Base-by-base conservation (phyloP, 2,113 vertebrate genomes). In the Rallus limicola region DNA sequence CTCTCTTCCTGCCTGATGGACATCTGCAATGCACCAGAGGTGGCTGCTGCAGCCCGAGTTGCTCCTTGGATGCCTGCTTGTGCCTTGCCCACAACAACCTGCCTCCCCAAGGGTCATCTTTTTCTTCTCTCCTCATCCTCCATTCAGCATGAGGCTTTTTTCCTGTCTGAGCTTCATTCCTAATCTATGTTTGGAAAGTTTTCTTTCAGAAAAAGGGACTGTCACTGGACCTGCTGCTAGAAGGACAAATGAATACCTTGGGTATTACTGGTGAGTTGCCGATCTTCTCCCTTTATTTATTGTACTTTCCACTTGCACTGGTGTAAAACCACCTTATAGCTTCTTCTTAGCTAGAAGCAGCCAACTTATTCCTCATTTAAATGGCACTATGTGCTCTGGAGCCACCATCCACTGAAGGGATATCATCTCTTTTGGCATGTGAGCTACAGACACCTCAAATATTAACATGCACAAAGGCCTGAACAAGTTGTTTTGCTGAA, bases 401-500 rank as follows among this genome's bases (percentile, higher is more conserved):
- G 70, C 40, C 29, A 31, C 28, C 5, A 19, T 26, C 59, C 24
- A 6, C 14, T 5, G 11, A 9, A 60, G 28, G 28, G 16, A 53
- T 36, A 3, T 33, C 5, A 4, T n/a, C 21, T 59, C 36, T 28
- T 79, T 53, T 44, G 40, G 18, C 50, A 38, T 1, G 0, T 23
- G 36, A 77, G 24, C 29, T 86, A 19, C 5, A 80, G 31, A 40
- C 13, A 33, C 28, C 31, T 68, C 58, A 72, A 29, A 68, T 26
- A 76, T n/a, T 28, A 64, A 58, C 55, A 53, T 1, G 4, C 1
- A 3, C 40, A 55, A 89, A 68, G 20, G 13, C 6, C 16, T 16
- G 24, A 28, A 9, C 70, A 38, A 42, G 56, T 48, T 52, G 48
- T 82, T 68, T 79, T 75, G 33, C 25, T 36, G 42, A 82, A 67